A percentile compares a stretch with the other conserved stretches of the same genome.
Evolutionary conservation across 2,113 vertebrate genomes (phyloP).

Genomic region (Anguilla japonica): DNA sequence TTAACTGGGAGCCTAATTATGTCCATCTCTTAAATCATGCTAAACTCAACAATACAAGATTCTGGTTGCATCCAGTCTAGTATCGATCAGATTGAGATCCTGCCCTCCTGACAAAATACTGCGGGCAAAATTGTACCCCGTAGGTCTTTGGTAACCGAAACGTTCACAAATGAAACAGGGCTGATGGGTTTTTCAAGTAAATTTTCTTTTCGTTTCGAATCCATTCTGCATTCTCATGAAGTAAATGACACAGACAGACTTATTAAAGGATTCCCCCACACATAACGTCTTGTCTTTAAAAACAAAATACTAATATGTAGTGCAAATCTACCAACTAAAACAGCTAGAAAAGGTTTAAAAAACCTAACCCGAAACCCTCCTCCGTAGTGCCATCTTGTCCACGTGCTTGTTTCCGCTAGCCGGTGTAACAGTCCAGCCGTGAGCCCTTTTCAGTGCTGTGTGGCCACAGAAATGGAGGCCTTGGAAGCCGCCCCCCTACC

Average conservation of each 20-base stretch:
- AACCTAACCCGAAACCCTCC: slow-evolving; percentile 44
- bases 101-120: slow-evolving; percentile 53
- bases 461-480: slow-evolving; percentile 41
- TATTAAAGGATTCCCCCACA: slow-evolving; percentile 69
- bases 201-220: slow-evolving; percentile 57
- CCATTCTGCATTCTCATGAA: slow-evolving; percentile 55
- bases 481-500: slow-evolving; percentile 36
- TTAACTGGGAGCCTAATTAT: slow-evolving; percentile 64
- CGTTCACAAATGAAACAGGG: slow-evolving; percentile 62
- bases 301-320: slow-evolving; percentile 50
- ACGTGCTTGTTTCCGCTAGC: slow-evolving; percentile 6
- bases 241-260: slow-evolving; percentile 62
- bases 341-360: slow-evolving; percentile 37
- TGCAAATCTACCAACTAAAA: slow-evolving; percentile 62
- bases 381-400: slow-evolving; percentile 28
- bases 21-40: slow-evolving; percentile 52
- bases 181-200: slow-evolving; percentile 61
- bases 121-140: slow-evolving; percentile 54
- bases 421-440: slow-evolving; percentile 43
- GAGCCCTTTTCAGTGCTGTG: slow-evolving; percentile 44
- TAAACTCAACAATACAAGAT: slow-evolving; percentile 45
- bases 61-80: slow-evolving; percentile 17
- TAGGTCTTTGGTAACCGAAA: slow-evolving; percentile 71
- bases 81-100: slow-evolving; percentile 38
- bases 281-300: slow-evolving; percentile 60